Conservation (phyloP, 1,140 invertebrate species). For the Homarus americanus region DNA sequence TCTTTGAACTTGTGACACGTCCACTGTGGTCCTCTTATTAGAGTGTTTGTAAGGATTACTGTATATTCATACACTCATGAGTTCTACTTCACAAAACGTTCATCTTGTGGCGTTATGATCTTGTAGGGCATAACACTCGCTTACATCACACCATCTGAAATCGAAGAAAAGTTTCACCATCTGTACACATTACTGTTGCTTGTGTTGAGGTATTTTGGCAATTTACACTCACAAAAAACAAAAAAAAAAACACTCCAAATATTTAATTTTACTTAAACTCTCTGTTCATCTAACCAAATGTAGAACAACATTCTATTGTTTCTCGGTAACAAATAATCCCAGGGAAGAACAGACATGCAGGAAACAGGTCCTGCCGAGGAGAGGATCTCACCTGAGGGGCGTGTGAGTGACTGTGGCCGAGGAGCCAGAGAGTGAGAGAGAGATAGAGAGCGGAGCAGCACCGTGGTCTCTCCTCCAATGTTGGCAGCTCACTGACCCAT, state of each 20-base stretch:
- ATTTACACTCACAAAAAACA: too few species aligned
- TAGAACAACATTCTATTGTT: too few species aligned
- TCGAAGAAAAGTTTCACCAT: not conserved
- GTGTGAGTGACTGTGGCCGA: not conserved
- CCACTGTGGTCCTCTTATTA: not conserved
- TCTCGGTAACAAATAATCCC: not conserved
- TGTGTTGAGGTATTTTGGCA: too few species aligned
- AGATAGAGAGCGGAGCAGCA: not conserved
- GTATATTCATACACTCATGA: not conserved
- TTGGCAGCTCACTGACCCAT: constrained; percentile 26
- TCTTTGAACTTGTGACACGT: not conserved
- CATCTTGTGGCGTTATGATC: not conserved
- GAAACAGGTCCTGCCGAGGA: not conserved
- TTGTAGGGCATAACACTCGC: not conserved
- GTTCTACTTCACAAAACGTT: not conserved
- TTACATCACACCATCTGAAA: constrained; percentile 22
- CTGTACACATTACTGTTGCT: too few species aligned
- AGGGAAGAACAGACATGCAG: not conserved
- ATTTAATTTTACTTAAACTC: too few species aligned
- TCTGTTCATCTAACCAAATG: too few species aligned
- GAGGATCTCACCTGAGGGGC: not conserved
- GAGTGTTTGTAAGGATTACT: not conserved
- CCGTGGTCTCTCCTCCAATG: constrained; percentile 11
- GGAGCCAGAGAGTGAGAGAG: not conserved
- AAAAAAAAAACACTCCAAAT: too few species aligned